A percentile compares a stretch with the other conserved stretches of the same genome.
Evolutionary conservation across 30 jellyfish, hydroid and myxozoan genomes (phyloP).

Genomic region (Aurelia sp.): DNA sequence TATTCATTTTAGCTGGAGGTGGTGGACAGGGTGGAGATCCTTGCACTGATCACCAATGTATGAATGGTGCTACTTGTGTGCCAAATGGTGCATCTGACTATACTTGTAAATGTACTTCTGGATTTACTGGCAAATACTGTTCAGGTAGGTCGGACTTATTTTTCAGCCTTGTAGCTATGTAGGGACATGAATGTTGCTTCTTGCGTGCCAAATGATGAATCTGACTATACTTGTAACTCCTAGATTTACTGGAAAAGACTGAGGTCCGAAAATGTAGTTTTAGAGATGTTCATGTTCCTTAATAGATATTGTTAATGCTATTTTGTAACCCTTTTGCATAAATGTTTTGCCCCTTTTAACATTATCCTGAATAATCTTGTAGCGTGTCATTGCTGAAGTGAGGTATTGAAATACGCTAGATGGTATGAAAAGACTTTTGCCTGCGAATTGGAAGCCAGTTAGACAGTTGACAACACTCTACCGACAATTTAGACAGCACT

Average conservation of each 20-base stretch:
- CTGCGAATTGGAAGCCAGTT: no score
- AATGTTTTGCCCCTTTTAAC: no score
- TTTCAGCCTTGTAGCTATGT: background rate
- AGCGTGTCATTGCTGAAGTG: no score
- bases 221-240: constrained; percentile 65
- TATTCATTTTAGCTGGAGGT: no score
- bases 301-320: no score
- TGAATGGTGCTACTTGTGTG: constrained; percentile 91
- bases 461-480: no score
- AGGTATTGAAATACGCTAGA: no score
- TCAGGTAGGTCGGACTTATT: constrained; percentile 57
- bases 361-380: no score
- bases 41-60: constrained; percentile 70
- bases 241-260: constrained; percentile 86
- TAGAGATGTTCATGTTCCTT: no score
- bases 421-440: no score
- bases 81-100: constrained; percentile 42
- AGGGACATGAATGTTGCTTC: constrained; percentile 80
- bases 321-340: no score
- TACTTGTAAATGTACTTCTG: constrained; percentile 82
- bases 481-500: no score
- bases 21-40: constrained; percentile 84
- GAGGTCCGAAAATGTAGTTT: background rate
- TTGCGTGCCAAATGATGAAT: constrained; percentile 47
- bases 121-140: constrained; percentile 89